Percentiles rank a stretch among this genome's conserved stretches.
These are phyloP conservation scores for Drosophila sp. DNA, from an alignment of 1,140 invertebrate species.

Conservation along the genomic window DNA sequence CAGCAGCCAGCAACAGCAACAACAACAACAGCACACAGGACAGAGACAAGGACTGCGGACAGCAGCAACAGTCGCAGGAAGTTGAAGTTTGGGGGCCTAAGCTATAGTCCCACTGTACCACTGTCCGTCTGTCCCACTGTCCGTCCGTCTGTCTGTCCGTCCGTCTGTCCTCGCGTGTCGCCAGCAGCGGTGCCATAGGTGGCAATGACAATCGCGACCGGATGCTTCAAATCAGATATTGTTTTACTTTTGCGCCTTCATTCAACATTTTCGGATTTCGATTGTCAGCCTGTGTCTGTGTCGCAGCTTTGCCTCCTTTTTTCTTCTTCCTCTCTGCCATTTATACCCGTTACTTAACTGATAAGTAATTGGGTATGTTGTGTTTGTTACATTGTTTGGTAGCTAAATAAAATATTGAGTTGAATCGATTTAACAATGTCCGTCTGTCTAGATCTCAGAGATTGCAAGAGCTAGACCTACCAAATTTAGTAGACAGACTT, in stretches of 20 bases:
- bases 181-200: slow-evolving; percentile 72
- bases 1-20: slow-evolving; percentile 39
- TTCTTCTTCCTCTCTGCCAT: background rate
- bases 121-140: background rate
- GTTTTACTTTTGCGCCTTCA: slow-evolving; percentile 81
- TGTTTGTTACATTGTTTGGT: too few relatives aligned
- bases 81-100: slow-evolving; percentile 60
- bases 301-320: slow-evolving; percentile 50
- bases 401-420: too few relatives aligned
- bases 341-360: too few relatives aligned
- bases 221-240: slow-evolving; percentile 84
- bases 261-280: slow-evolving; percentile 80
- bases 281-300: slow-evolving; percentile 79
- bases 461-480: too few relatives aligned
- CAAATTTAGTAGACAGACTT: too few relatives aligned
- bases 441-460: too few relatives aligned
- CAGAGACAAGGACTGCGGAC: background rate
- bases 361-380: too few relatives aligned
- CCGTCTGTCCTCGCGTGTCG: slow-evolving; percentile 38
- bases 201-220: slow-evolving; percentile 83
- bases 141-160: slow-evolving; percentile 7
- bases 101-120: slow-evolving; percentile 40
- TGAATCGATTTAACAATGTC: too few relatives aligned
- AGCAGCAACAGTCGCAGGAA: slow-evolving; percentile 63
- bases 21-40: slow-evolving; percentile 1